Base-by-base conservation (phyloP, 2,797 vertebrate genomes). In the Acipenser oxyrinchus region DNA sequence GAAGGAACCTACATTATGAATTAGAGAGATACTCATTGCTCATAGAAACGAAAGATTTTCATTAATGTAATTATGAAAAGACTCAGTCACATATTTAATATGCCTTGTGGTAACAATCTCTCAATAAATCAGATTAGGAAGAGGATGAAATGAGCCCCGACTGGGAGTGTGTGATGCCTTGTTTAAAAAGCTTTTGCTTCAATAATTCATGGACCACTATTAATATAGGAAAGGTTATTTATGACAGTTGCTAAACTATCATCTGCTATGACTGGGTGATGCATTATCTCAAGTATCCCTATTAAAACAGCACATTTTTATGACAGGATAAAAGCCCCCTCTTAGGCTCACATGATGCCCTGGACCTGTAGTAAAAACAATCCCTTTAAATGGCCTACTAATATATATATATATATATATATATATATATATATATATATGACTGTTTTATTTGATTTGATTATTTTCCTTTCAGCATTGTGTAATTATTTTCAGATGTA, bases 1-100 rank as follows among this genome's bases (percentile, higher is more conserved):
- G 10, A 8, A 12, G 55, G 12, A 58, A 12, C 10, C 12, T 58
- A 58, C 1, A 58, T n/a, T 58, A 13, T 11, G 11, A 58, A 58
- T 12, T 6, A 12, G 8, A 53, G 51, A 53, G 51, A 53, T 2
- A 53, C 8, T 53, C 13, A 58, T 58, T 58, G 55, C 55, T n/a
- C 55, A 58, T 13, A 58, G 55, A 11, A 58, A 58, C 13, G 8
- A 57, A 10, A 57, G 11, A 18, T 12, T 51, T n/a, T 48, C 48
- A 23, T 37, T 51, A 65, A 64, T 62, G 18, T 23, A 59, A 62
- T 51, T 67, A 63, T 9, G 51, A 68, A 49, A 68, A 62, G 8
- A 7, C 60, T 68, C 53, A 58, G 51, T 55, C 53, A 57, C 51
- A 48, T 58, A 6, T 55, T n/a, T 48, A 18, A 15, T 12, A 52